Conservation (phyloP, 2,888 invertebrate genomes). For the Pyrochroa serraticornis region DNA sequence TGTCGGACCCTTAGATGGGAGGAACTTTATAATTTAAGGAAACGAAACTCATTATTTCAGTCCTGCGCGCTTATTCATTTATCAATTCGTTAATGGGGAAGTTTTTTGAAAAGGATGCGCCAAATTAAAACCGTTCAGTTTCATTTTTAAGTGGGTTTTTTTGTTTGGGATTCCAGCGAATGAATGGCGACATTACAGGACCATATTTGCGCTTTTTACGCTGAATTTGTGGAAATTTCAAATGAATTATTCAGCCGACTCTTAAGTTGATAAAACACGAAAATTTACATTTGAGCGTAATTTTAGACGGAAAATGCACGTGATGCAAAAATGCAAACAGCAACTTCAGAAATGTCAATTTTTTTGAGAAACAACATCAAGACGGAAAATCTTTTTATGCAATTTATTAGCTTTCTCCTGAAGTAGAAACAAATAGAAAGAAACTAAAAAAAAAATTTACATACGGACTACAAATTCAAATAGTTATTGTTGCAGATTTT, state of each 20-base stretch:
- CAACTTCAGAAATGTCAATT: too few species aligned
- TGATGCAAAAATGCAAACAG: too few species aligned
- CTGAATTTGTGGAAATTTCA: constrained; percentile 16
- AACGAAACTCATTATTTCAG: constrained; percentile 31
- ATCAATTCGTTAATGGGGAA: constrained; percentile 26
- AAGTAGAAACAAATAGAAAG: too few species aligned
- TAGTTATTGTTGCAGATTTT: too few species aligned
- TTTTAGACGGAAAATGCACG: too few species aligned
- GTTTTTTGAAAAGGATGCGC: constrained; percentile 12
- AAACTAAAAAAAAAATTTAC: too few species aligned
- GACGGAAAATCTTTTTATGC: too few species aligned
- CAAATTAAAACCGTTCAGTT: constrained; percentile 17
- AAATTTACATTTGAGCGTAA: too few species aligned
- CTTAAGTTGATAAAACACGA: neutral
- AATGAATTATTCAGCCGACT: constrained; percentile 17
- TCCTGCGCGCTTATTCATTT: constrained; percentile 23
- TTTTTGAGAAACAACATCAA: too few species aligned
- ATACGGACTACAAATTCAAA: too few species aligned
- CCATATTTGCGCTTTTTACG: constrained; percentile 14
- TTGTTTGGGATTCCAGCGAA: neutral
- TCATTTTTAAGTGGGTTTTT: neutral
- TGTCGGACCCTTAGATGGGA: constrained; percentile 23
- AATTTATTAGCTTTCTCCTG: too few species aligned
- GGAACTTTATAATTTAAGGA: constrained; percentile 26
- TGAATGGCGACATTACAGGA: constrained; percentile 21